These are phyloP conservation scores for Himalopsyche kuldschensis DNA, from an alignment of 2,888 invertebrate species.

Conservation along the genomic window DNA sequence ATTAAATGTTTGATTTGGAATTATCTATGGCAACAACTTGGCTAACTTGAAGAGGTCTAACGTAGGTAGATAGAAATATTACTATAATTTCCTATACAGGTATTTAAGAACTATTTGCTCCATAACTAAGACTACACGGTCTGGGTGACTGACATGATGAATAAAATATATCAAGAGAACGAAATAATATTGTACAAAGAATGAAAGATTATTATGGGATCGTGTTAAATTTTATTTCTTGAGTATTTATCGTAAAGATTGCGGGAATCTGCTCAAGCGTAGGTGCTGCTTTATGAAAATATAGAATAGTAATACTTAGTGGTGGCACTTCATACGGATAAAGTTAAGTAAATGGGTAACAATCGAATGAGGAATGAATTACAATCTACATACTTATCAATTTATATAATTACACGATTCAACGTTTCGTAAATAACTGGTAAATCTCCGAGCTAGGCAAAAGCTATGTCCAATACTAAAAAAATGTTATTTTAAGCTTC, in stretches of 20 bases:
- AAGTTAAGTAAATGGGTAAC: conserved; percentile 14
- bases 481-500: conserved; percentile 54
- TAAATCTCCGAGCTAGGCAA: conserved; percentile 58
- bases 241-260: conserved; percentile 5
- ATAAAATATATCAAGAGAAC: conserved; percentile 11
- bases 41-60: conserved; percentile 37
- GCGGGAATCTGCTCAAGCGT: conserved; percentile 24
- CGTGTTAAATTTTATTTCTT: neutral
- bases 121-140: conserved; percentile 32
- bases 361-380: conserved; percentile 49
- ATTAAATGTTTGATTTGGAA: conserved; percentile 31
- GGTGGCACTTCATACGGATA: conserved; percentile 41
- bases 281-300: conserved; percentile 23
- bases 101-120: conserved; percentile 36
- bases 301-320: conserved; percentile 41
- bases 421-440: conserved; percentile 40
- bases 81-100: conserved; percentile 37
- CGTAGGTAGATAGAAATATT: conserved; percentile 33
- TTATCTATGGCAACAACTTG: conserved; percentile 38
- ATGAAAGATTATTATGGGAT: neutral
- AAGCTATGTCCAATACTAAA: conserved; percentile 57
- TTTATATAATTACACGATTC: conserved; percentile 34
- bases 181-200: neutral
- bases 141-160: conserved; percentile 26
- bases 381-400: conserved; percentile 38